Base-by-base conservation (phyloP, 1,140 invertebrate genomes). In the Semibalanus balanoides region DNA sequence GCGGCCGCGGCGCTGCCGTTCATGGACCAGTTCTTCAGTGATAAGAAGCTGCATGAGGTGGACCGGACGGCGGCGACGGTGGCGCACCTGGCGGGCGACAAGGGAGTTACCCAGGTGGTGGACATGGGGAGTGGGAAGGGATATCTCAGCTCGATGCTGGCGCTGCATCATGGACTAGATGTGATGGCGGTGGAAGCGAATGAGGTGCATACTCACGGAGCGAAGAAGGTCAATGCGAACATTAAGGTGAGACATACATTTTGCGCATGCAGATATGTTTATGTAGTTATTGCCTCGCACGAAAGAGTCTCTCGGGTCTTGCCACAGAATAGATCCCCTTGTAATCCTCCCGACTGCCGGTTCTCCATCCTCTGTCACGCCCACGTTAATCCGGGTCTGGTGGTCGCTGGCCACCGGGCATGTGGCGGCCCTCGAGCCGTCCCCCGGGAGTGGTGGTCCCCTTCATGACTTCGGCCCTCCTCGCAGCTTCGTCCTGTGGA, bases 71-170 rank as follows among this genome's bases (percentile, higher is more conserved):
- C 85, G 78, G 82, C 83, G 5, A 80, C 90, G 22, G 85, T 90
- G 14, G 83, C 84, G 28, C 81, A 82, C 7, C 78, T 88, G 14
- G 79, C 81, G 25, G 78, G 80, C 19, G 80, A 77, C 7, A 74
- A 76, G 27, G 76, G 75, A 14, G 73, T 84, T 0, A 81, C 82
- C 0, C 85, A 87, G 81, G 86, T 93, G 78, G 87, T 95, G 71
- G 93, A 96, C 83, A 88, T 92, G 43, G 93, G 93, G 0, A 93
- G 93, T 83, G 93, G 93, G 0, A 92, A 92, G 83, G 93, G 93
- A 0, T 93, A 95, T 84, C 83, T 95, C 0, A 91, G 91, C 40
- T 89, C 89, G 0, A 86, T 90, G 75, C 83, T 96, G 73, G 87
- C 90, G 0, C 86, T 93, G 7, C 86, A 89, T 76, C 88, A 91